Evolutionary conservation across 1,140 invertebrate genomes (phyloP), one percentile per base, ranked within the genome.

Genomic region (Drosophila ficusphila): DNA sequence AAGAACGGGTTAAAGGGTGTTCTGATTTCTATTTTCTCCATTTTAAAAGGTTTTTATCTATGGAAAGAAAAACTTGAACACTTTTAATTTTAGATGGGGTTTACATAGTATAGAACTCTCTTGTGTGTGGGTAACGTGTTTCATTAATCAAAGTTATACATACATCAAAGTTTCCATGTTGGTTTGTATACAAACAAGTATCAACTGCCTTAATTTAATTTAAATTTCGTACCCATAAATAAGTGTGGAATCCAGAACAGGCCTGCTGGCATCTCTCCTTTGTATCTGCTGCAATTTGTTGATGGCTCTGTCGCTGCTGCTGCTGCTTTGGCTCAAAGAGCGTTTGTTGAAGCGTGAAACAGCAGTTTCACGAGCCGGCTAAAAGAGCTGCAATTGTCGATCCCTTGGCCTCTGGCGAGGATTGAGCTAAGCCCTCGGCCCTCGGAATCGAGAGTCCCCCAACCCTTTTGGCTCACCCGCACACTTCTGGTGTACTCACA

Each of bases 321-420:
- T 44, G 46, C 47, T 48, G 51, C 46, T 51, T 27, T 33, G 34
- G 29, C 82, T 67, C 73, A 82, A 82, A 88, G 70, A 61, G 78
- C 82, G 75, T 81, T 86, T 86, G 68, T 77, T 58, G 82, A 70
- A 86, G 81, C 81, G 81, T 86, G 81, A 86, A 86, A 81, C 76
- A 86, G 73, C 81, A 86, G 82, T 86, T 88, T 88, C 81, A 88
- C 82, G 76, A 88, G 81, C 53, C 41, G 29, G 29, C 27, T 27
- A 49, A 58, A 58, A 71, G 36, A 71, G 38, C 48, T 65, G 70
- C 76, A 76, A 75, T 76, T 76, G 36, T 21, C 36, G 44, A 61
- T 44, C 19, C 42, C 33, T 42, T 23, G 31, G 19, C 33, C 70
- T 65, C 41, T 71, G 76, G 64, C 82, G 70, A 61, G 76, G 76